These are phyloP conservation scores for Tachystola acroxantha DNA, from an alignment of 2,888 invertebrate genomes.

Conservation along the genomic window DNA sequence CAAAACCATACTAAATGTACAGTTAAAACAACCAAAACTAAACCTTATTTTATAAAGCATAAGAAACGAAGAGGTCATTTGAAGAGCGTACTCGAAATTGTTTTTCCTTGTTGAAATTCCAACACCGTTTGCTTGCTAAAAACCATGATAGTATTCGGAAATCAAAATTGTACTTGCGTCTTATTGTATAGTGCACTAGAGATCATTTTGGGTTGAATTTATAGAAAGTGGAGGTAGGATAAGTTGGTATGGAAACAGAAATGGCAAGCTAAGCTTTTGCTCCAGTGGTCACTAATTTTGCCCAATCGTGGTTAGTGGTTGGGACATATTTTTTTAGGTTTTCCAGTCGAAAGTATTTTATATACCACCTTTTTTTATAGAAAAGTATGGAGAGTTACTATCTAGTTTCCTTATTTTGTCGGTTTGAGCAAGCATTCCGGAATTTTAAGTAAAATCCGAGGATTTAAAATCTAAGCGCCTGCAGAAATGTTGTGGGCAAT, in stretches of 20 bases:
- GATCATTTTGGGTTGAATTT: constrained; percentile 37
- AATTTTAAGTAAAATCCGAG: background rate
- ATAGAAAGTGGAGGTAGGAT: constrained; percentile 16
- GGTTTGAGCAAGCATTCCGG: background rate
- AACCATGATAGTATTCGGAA: constrained; percentile 48
- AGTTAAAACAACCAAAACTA: constrained; percentile 23
- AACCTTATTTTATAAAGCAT: constrained; percentile 35
- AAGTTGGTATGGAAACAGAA: constrained; percentile 49
- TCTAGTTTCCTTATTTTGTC: background rate
- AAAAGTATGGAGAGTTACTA: background rate
- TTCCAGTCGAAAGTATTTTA: constrained; percentile 29
- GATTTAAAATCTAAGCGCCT: background rate
- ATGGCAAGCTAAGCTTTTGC: constrained; percentile 68
- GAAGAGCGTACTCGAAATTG: constrained; percentile 42
- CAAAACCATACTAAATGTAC: background rate
- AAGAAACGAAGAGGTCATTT: constrained; percentile 29
- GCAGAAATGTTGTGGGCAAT: constrained; percentile 8
- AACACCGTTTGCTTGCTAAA: constrained; percentile 54
- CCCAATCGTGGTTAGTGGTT: constrained; percentile 60
- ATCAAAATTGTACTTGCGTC: constrained; percentile 28
- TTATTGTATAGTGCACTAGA: constrained; percentile 34
- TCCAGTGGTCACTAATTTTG: constrained; percentile 69
- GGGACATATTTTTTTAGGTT: constrained; percentile 55
- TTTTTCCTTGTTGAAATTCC: constrained; percentile 75
- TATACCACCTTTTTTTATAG: constrained; percentile 19